Base-by-base conservation (phyloP, 2,113 vertebrate genomes). In the Myiopsitta monachus region DNA sequence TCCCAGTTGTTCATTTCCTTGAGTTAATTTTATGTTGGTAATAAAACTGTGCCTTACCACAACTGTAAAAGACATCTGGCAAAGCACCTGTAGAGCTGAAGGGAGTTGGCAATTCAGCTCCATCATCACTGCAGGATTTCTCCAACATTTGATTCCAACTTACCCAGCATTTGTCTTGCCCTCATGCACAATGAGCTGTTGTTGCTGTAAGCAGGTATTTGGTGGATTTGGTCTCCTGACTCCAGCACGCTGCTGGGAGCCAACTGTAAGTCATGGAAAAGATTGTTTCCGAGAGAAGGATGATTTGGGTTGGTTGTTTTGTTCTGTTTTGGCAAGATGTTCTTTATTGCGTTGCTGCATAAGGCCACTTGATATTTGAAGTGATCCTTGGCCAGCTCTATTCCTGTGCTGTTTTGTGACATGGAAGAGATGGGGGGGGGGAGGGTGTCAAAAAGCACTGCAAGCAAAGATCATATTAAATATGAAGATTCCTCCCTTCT, bases 221-320 rank as follows among this genome's bases (percentile, higher is more conserved):
- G 19, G 36, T 64, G 66, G 44, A 55, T 87, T 87, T 61, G 12
- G 12, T 73, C 46, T 76, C 47, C 52, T 18, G 57, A 15, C 46
- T 76, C 49, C 5, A 7, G 15, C 10, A 14, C 1, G 30, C 2
- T 5, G 0, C 67, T 78, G 33, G 49, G 23, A 88, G 30, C 44
- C 72, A 80, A 10, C 22, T 62, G 1, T 64, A 73, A 86, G 59
- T 23, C 43, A 59, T 17, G 16, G n/a, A 83, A 86, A 47, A 43
- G 41, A 38, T 28, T 31, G 7, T 67, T 77, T 88, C 46, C 11
- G 46, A 39, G 44, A 66, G 57, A 62, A 61, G 31, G 33, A 15
- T 68, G 30, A 18, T 68, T 62, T n/a, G 51, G 39, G 11, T 26
- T 44, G 54, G 14, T 2, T 18, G 5, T 74, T 46, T 23, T 8